Evolutionary conservation across 2,797 vertebrate genomes (phyloP).

Genomic region (Lepidocolaptes lacrymiger): DNA sequence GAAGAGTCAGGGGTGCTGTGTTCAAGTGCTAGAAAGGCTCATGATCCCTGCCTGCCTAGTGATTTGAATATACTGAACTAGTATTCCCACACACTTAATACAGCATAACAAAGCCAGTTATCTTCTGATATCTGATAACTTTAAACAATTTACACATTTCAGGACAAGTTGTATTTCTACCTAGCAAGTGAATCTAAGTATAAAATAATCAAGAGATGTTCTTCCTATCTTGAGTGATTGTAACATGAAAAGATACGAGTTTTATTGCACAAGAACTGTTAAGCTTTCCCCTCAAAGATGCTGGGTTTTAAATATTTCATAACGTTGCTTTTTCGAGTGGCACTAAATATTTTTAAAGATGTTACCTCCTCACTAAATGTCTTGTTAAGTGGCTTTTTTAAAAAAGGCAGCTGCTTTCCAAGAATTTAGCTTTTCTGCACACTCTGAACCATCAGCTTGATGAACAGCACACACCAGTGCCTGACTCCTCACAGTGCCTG

Average conservation of each 20-base stretch:
- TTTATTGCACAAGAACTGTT: neutral
- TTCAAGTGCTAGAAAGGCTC: neutral
- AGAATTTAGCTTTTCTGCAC: neutral
- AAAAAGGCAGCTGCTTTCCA: neutral
- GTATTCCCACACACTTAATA: neutral
- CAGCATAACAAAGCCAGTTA: neutral
- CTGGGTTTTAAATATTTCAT: neutral
- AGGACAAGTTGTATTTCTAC: neutral
- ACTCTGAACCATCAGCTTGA: neutral
- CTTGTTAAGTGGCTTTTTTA: neutral
- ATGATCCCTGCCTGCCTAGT: neutral
- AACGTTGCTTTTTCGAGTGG: neutral
- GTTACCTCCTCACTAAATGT: neutral
- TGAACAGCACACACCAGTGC: neutral
- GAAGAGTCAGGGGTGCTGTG: neutral
- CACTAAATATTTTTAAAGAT: conserved; percentile 34
- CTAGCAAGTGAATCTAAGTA: neutral
- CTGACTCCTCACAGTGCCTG: neutral
- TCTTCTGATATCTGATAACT: neutral
- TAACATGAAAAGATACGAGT: neutral
- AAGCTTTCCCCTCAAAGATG: neutral
- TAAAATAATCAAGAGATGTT: neutral
- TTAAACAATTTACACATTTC: neutral
- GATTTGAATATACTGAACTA: neutral
- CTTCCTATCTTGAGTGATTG: neutral